A percentile compares a stretch with the other conserved stretches of the same genome.
phyloP scores from a whole-genome alignment of 1,140 invertebrate genomes.

The Maconellicoccus hirsutus region DNA sequence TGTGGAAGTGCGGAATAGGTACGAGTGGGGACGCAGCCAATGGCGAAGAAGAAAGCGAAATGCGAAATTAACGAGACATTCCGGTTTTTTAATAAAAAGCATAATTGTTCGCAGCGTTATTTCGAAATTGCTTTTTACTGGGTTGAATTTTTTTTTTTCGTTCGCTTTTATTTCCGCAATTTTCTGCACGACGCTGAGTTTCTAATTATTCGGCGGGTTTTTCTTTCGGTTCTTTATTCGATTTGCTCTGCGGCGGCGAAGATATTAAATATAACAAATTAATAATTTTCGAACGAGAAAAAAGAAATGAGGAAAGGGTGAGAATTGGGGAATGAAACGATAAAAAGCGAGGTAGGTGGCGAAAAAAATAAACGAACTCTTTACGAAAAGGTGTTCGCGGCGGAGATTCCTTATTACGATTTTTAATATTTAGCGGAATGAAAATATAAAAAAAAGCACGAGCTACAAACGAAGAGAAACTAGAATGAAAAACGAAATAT shows the following conservation, averaged over 20 bases:
- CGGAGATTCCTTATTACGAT: background rate
- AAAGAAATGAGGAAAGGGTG: background rate
- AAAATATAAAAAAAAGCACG: too few species aligned
- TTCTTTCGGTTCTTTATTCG: background rate
- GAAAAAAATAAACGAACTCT: background rate
- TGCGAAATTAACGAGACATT: slow-evolving; percentile 8
- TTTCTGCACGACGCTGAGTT: background rate
- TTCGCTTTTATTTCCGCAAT: background rate
- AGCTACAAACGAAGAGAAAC: too few species aligned
- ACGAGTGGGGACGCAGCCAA: too few species aligned
- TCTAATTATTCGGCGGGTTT: background rate
- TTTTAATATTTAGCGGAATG: background rate
- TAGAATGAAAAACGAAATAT: too few species aligned
- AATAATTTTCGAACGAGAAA: background rate
- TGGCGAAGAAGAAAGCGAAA: background rate
- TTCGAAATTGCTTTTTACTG: background rate
- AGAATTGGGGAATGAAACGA: background rate
- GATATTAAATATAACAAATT: slow-evolving; percentile 1
- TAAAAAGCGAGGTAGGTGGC: background rate
- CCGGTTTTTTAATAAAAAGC: slow-evolving; percentile 9
- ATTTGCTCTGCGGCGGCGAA: background rate
- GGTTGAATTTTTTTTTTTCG: background rate
- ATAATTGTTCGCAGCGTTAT: background rate
- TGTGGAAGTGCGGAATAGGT: too few species aligned
- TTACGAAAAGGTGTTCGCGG: background rate